Base-by-base conservation (phyloP, 2,113 vertebrate genomes). In the Ciconia maguari region DNA sequence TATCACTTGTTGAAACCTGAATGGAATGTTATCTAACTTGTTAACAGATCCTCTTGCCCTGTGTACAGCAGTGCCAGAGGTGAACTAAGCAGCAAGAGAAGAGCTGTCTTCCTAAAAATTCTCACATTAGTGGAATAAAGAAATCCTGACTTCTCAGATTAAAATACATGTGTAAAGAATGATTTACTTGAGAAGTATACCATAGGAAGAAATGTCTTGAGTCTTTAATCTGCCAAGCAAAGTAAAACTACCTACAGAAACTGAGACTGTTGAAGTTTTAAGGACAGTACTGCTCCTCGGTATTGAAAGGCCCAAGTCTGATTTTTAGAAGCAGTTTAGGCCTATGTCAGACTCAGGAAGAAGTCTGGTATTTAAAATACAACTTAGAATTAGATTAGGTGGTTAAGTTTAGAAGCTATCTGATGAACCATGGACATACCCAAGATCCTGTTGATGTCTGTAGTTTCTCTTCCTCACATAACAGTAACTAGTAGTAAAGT, bases 1-100 rank as follows among this genome's bases (percentile, higher is more conserved):
- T 83, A 51, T 69, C 64, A 72, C 84, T 26, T 88, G 85, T 70
- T 85, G 62, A 87, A 97, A 94, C 85, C 32, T 62, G 87, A 88
- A 90, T 34, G 76, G 75, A 94, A 81, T 80, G 93, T 96, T 95
- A 93, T 22, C 89, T 75, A 12, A 60, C 52, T 61, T 88, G 4
- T 46, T 61, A 80, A 55, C 21, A 80, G 80, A 76, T 74, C 32
- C 52, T 65, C 25, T 30, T 65, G 49, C 48, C 30, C 66, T 77
- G 1, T 15, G 29, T 36, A 65, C 66, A 80, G n/a, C 66, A 90
- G 87, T 57, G 75, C 46, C 52, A 90, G 61, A 51, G 38, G 29
- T 88, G 49, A 93, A 78, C 29, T 60, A 52, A 48, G 24, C 17
- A 84, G 36, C 52, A 62, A 41, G 7, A 66, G 24, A 72, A 66